These are phyloP conservation scores for Lepus timidus DNA, from an alignment of 2,113 vertebrate genomes.

Conservation along the genomic window DNA sequence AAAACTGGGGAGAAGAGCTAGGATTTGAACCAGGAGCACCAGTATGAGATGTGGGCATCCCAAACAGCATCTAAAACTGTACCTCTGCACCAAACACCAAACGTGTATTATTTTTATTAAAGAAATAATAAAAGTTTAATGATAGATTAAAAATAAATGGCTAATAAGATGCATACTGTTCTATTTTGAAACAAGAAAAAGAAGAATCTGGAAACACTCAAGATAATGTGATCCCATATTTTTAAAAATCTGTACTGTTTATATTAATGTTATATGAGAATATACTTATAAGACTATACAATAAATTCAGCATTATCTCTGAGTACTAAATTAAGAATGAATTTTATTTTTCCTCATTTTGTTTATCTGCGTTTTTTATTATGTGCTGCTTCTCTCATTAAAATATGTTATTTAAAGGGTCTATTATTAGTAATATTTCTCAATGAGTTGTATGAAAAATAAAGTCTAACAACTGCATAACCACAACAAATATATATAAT, in stretches of 20 bases:
- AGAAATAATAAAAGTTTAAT: conserved; percentile 37
- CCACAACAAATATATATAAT: neutral
- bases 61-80: no score
- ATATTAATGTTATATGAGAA: conserved; percentile 12
- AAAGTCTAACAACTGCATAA: conserved; percentile 14
- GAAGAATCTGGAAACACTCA: neutral
- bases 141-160: neutral
- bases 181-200: conserved; percentile 1
- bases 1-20: no score
- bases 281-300: neutral
- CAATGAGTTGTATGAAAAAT: conserved; percentile 2
- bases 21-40: no score
- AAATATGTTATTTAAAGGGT: conserved; percentile 27
- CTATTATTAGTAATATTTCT: conserved; percentile 12
- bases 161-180: neutral
- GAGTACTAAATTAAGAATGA: neutral
- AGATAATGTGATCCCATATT: conserved; percentile 18
- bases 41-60: no score
- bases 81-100: no score
- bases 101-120: neutral
- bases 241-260: neutral
- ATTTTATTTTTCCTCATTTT: conserved; percentile 52
- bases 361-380: conserved; percentile 7
- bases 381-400: conserved; percentile 20
- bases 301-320: conserved; percentile 38